Percentiles rank a stretch among this genome's conserved stretches.
phyloP scores from a whole-genome alignment of 2,797 vertebrate species.

The Thripadectes ignobilis region DNA sequence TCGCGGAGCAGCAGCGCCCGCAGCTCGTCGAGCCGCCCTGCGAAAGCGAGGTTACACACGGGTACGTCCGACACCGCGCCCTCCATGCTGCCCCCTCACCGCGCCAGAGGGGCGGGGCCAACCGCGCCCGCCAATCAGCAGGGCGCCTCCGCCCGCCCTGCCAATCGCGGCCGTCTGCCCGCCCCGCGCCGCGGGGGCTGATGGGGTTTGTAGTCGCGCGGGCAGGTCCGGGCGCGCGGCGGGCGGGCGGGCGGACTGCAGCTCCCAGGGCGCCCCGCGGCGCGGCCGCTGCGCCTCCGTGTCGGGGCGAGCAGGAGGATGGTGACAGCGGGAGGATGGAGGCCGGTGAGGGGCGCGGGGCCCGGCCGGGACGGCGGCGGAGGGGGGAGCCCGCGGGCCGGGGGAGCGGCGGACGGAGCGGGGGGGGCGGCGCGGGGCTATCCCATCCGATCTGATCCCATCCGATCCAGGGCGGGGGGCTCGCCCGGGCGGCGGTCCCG shows the following conservation, averaged over 20 bases:
- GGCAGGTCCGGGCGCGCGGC: fast-evolving
- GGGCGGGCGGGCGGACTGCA: background rate
- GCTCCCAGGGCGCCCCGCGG: background rate
- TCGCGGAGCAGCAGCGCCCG: slow-evolving; percentile 81
- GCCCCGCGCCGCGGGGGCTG: background rate
- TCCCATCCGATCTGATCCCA: no score
- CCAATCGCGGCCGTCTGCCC: background rate
- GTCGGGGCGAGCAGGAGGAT: slow-evolving; percentile 60
- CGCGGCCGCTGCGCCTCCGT: background rate
- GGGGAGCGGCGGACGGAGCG: background rate
- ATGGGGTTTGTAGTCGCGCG: fast-evolving
- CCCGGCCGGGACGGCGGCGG: background rate
- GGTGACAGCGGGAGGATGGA: slow-evolving; percentile 76
- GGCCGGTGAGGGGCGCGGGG: background rate
- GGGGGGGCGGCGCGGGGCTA: no score
- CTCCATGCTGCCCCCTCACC: slow-evolving; percentile 72
- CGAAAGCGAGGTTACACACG: slow-evolving; percentile 89
- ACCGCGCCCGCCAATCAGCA: background rate
- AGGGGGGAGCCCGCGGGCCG: background rate
- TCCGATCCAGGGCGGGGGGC: background rate
- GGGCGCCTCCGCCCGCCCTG: background rate
- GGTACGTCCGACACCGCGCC: slow-evolving; percentile 86
- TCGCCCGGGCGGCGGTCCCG: background rate
- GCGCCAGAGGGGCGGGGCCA: no score
- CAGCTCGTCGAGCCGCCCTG: slow-evolving; percentile 85